Conservation (phyloP, 2,113 vertebrate genomes). For the Pseudopipra pipra region DNA sequence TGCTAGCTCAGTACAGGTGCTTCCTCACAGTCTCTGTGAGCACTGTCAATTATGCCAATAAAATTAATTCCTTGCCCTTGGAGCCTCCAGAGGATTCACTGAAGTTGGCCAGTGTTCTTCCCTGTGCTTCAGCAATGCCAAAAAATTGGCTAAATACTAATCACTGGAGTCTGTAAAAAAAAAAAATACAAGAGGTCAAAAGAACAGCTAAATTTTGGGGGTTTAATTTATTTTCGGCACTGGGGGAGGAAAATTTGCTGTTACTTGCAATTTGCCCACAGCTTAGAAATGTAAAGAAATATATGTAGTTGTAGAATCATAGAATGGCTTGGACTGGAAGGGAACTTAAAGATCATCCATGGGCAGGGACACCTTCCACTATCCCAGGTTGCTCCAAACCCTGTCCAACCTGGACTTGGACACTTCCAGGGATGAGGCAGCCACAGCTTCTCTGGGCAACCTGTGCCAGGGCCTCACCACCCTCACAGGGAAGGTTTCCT, state of each 20-base stretch:
- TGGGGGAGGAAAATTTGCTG: rapidly evolving
- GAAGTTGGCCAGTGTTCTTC: background rate
- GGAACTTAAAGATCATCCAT: background rate
- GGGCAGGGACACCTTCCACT: background rate
- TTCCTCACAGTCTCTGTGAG: background rate
- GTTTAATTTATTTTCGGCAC: background rate
- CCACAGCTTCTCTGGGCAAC: background rate
- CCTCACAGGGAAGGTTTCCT: background rate
- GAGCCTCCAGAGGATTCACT: background rate
- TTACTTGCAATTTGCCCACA: background rate
- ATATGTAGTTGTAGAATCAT: background rate
- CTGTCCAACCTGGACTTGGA: background rate
- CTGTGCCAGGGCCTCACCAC: background rate
- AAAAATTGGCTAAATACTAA: background rate
- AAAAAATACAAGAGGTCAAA: rapidly evolving
- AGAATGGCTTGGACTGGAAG: background rate
- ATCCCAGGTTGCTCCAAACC: rapidly evolving
- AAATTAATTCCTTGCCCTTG: background rate
- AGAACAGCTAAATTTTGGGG: background rate
- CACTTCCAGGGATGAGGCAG: background rate
- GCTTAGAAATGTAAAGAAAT: background rate
- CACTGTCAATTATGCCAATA: background rate
- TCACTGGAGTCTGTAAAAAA: background rate
- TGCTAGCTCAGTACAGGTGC: background rate
- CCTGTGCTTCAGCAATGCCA: background rate